Evolutionary conservation across 1,140 invertebrate species (phyloP), one percentile per base, ranked within the genome.

Genomic region (Tetramorium simillimum): DNA sequence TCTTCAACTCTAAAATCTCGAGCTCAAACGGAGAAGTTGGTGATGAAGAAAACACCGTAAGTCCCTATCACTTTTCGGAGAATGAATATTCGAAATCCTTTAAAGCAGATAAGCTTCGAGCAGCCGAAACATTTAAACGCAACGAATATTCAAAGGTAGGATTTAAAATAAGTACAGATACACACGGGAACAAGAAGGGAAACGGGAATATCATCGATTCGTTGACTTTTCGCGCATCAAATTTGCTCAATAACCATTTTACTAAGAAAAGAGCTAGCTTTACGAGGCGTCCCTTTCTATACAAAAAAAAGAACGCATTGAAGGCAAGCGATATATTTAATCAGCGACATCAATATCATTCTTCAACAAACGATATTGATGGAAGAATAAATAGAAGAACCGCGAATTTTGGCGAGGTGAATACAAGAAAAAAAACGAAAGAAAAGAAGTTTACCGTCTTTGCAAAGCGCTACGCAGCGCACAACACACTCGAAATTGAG

Each of bases 111-210:
- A 28, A 62, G 40, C 49, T 73, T 60, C 40, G 28, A 56, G 9
- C 40, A 37, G 12, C 2, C 69, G 3, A 60, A 58, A 33, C 24
- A 14, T 18, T 60, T 7, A 46, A 73, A 46, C 69, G 53, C 16
- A 12, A 60, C 24, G 53, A 60, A 21, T 49, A 46, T 51, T 84
- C 43, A 75, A 73, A 84, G 56, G 2, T 28, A n/a, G 69, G 80
- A 60, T 49, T 84, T 60, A 60, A 73, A 60, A 43, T 73, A 46
- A 60, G 53, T 46, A 21, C 51, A 58, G 37, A 46, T 10, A 24
- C 14, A 37, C 21, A n/a, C 7, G 28, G 2, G 40, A 14, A 49
- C 18, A 24, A 40, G 21, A 60, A 46, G 9, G 14, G n/a, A 33
- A 62, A 75, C n/a, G 40, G 9, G 16, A 51, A 73, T 12, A 24